phyloP scores from a whole-genome alignment of 1,140 invertebrate genomes.

The Octopus sinensis region DNA sequence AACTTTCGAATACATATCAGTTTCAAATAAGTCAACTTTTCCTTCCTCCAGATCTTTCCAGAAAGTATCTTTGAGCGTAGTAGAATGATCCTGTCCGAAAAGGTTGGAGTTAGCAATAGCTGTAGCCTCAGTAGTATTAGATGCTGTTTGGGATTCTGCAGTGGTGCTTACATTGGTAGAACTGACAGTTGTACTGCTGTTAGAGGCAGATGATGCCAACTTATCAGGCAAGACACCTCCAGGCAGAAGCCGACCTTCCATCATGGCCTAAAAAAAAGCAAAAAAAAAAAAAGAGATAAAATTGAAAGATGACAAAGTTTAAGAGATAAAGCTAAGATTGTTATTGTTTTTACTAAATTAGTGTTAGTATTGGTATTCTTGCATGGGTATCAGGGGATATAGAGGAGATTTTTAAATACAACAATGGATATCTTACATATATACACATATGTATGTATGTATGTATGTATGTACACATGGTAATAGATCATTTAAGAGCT shows the following conservation, averaged over 20 bases:
- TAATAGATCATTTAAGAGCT: too few relatives aligned
- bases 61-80: conserved; percentile 46
- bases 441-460: too few relatives aligned
- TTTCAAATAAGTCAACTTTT: conserved; percentile 43
- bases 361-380: too few relatives aligned
- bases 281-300: neutral
- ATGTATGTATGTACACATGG: too few relatives aligned
- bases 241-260: conserved; percentile 33
- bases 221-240: neutral
- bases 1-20: conserved; percentile 52
- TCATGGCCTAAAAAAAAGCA: conserved; percentile 30
- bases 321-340: too few relatives aligned
- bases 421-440: too few relatives aligned
- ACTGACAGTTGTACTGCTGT: neutral
- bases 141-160: neutral
- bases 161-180: neutral
- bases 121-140: conserved; percentile 20
- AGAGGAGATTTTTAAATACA: too few relatives aligned
- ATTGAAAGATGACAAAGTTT: too few relatives aligned
- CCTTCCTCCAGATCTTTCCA: conserved; percentile 54
- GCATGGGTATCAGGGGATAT: too few relatives aligned
- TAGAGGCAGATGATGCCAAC: neutral
- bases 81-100: conserved; percentile 22
- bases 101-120: conserved; percentile 18
- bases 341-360: too few relatives aligned